Evolutionary conservation across 2,888 invertebrate species (phyloP), one percentile per base, ranked within the genome.

Genomic region (Nebria salina): DNA sequence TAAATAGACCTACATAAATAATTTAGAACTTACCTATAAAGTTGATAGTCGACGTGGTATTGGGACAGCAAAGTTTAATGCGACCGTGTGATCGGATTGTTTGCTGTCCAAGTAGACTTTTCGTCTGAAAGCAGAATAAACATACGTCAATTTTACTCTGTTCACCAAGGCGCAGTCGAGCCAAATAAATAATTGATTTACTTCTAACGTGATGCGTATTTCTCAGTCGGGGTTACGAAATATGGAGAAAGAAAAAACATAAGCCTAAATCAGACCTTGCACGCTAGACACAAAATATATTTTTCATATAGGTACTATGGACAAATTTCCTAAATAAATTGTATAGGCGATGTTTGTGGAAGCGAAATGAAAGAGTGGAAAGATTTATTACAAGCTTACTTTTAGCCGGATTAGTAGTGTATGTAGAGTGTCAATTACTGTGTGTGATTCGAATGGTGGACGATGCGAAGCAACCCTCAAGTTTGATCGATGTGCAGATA

Each of bases 1-100:
- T 54, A 13, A 54, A 43, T 20, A 20, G 20, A 1, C 1, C 11
- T 9, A 13, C 43, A 75, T 64, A 72, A 70, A 76, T 81, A 80
- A 80, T 80, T 65, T 74, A 80, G 75, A n/a, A 76, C 81, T 81
- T 72, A 81, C 81, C 81, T 70, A 81, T 81, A 81, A 20, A 75
- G 81, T 81, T 81, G 81, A 81, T 72, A 75, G 81, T 42, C 20
- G 79, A 66, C 42, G 75, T 9, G 41, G 77, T 41, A 43, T 54
- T 54, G 34, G 34, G 13, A 65, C 65, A 76, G 75, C 75, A 41
- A 79, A 79, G 75, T 79, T 79, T 79, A 79, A 75, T 79, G 75
- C 70, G 54, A 25, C 65, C 65, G 54, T 42, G 34, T 79, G 79
- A 79, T 79, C 79, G 70, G 79, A 79, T 75, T 79, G n/a, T 76